A percentile compares a stretch with the other conserved stretches of the same genome.
Evolutionary conservation across 2,113 vertebrate species (phyloP).

Genomic region (Bambusicola thoracicus): DNA sequence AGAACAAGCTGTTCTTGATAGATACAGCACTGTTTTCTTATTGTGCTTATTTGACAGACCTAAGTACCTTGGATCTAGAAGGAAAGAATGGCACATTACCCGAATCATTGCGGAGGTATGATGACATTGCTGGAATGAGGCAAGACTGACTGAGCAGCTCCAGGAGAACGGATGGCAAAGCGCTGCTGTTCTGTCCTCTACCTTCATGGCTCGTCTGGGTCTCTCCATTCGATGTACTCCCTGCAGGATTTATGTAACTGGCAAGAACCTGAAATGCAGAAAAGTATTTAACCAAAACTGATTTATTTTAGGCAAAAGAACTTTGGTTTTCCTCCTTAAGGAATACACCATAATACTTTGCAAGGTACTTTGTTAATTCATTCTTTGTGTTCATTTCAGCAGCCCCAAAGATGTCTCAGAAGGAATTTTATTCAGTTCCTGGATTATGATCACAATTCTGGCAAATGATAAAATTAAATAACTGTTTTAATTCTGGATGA

Average conservation of each 20-base stretch:
- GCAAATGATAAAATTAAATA: background rate
- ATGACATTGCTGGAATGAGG: slow-evolving; percentile 98
- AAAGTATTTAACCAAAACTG: background rate
- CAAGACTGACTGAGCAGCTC: slow-evolving; percentile 97
- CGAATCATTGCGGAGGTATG: slow-evolving; percentile 97
- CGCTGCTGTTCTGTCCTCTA: slow-evolving; percentile 88
- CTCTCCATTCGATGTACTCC: slow-evolving; percentile 84
- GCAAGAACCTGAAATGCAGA: slow-evolving; percentile 88
- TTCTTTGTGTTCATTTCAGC: background rate
- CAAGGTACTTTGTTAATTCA: background rate
- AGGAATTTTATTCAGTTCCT: background rate
- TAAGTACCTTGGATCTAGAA: background rate
- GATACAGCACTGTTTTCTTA: background rate
- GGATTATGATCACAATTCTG: background rate
- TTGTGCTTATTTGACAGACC: background rate
- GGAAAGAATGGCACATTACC: slow-evolving; percentile 74
- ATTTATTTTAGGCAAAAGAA: background rate
- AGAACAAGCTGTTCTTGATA: background rate
- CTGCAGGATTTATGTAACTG: slow-evolving; percentile 96
- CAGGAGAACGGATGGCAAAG: slow-evolving; percentile 91
- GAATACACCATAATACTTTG: background rate
- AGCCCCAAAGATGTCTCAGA: background rate
- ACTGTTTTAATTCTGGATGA: background rate
- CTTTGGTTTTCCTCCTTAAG: background rate
- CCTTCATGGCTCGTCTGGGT: slow-evolving; percentile 80